Evolutionary conservation across 2,797 vertebrate genomes (phyloP).

Genomic region (Epinephelus malabaricus): DNA sequence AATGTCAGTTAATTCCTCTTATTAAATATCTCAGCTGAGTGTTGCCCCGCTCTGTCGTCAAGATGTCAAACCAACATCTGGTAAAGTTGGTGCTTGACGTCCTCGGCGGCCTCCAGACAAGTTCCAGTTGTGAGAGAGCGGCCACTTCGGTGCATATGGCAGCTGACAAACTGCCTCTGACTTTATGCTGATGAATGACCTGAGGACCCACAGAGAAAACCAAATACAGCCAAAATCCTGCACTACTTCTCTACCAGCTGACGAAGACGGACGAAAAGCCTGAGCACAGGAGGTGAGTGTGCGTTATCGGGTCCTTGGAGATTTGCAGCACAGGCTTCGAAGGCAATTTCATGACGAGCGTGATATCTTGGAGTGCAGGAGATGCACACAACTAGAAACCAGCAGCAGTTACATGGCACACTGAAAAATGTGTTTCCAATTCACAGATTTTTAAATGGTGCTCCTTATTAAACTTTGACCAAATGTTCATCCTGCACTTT

Average conservation of each 20-base stretch:
- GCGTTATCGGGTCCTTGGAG: slow-evolving; percentile 43
- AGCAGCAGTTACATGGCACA: no score
- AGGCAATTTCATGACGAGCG: slow-evolving; percentile 19
- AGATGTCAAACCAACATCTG: slow-evolving; percentile 27
- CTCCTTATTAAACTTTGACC: not conserved
- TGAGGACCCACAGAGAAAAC: slow-evolving; percentile 47
- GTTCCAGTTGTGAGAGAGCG: slow-evolving; percentile 50
- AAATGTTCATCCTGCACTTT: not conserved
- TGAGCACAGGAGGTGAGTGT: slow-evolving; percentile 14
- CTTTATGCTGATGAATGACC: slow-evolving; percentile 58
- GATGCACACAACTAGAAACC: slow-evolving; percentile 27
- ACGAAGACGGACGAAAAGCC: slow-evolving; percentile 26
- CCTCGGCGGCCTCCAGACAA: slow-evolving; percentile 10
- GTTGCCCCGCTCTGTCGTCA: slow-evolving; percentile 9
- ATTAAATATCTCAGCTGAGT: slow-evolving; percentile 25
- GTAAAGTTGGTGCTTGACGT: slow-evolving; percentile 16
- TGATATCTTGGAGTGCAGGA: not conserved
- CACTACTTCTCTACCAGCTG: slow-evolving; percentile 26
- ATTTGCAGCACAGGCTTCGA: slow-evolving; percentile 33
- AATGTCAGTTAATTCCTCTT: slow-evolving; percentile 14
- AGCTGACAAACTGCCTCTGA: slow-evolving; percentile 40
- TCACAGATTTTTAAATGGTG: not conserved
- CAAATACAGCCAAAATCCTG: slow-evolving; percentile 61
- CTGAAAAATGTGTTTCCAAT: slow-evolving; percentile 1
- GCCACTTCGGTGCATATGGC: slow-evolving; percentile 21